Base-by-base conservation (phyloP, 2,113 vertebrate genomes). In the Thalassarche chlororhynchos region DNA sequence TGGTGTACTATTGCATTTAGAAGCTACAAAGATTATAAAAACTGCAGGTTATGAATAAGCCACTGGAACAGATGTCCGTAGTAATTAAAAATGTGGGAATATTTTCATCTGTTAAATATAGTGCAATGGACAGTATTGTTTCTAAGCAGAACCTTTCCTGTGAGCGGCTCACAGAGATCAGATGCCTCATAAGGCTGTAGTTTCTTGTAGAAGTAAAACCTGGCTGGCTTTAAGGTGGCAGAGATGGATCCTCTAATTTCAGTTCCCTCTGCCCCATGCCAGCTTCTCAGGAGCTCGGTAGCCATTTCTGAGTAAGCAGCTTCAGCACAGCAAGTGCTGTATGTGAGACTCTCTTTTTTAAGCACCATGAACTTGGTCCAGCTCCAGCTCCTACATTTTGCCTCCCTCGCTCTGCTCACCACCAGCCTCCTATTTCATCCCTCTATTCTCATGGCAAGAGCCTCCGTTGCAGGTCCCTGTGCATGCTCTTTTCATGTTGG, bases 311-410 rank as follows among this genome's bases (percentile, higher is more conserved):
- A 36, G n/a, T 2, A 18, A 66, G 57, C 70, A 80, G 66, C 20
- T 62, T 38, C 60, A 47, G 21, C 36, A 4, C 2, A 5, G 28
- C 1, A 1, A 5, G 2, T 31, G 55, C 66, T 64, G 51, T 10
- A 21, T 0, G 0, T 6, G 3, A 40, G 14, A 21, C 11, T 49
- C 31, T 31, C 15, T 31, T 18, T 9, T 29, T 17, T 26, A 38
- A 55, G 71, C 28, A 46, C 40, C 57, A 2, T 1, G 44, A 61
- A 20, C 17, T 13, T 5, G 21, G 9, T 40, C 55, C 76, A 57
- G 42, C 80, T 81, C 49, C 71, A 52, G 64, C 68, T 57, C 40
- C 62, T 7, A 6, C 40, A 6, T 23, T 42, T 34, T 8, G 28
- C 25, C 17, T 42, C 42, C 34, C 31, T 32, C 0, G 2, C 40